Evolutionary conservation across 2,113 vertebrate species (phyloP).

Genomic region (Bucco capensis): DNA sequence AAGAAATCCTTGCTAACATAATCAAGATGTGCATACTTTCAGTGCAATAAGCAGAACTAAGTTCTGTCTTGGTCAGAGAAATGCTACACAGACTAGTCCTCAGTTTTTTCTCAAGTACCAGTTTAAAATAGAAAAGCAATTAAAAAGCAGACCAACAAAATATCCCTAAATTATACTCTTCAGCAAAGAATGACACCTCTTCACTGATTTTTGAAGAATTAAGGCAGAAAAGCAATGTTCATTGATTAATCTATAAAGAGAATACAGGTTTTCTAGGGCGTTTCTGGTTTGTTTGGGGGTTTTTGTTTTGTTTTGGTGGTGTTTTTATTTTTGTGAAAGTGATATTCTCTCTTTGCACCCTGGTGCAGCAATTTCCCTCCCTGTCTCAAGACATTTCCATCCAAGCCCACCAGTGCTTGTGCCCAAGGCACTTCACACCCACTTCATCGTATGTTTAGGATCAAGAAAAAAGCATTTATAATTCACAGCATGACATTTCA

Average conservation of each 20-base stretch:
- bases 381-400: conserved; percentile 1
- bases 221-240: neutral
- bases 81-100: neutral
- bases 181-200: neutral
- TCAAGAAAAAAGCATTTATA: neutral
- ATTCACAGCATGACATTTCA: conserved; percentile 29
- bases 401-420: neutral
- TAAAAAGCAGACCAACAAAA: neutral
- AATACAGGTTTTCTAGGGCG: neutral
- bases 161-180: neutral
- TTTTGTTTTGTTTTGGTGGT: neutral
- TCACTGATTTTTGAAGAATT: neutral
- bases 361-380: neutral
- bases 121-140: neutral
- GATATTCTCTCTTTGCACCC: neutral
- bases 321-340: neutral
- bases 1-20: neutral
- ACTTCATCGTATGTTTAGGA: conserved; percentile 6
- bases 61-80: neutral
- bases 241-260: neutral
- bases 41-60: conserved; percentile 4
- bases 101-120: neutral
- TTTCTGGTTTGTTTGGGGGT: neutral
- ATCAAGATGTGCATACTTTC: conserved; percentile 28
- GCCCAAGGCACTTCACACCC: conserved; percentile 9